A percentile compares a stretch with the other conserved stretches of the same genome.
These are phyloP conservation scores for Bos javanicus DNA, from an alignment of 2,113 vertebrate genomes.

Conservation along the genomic window DNA sequence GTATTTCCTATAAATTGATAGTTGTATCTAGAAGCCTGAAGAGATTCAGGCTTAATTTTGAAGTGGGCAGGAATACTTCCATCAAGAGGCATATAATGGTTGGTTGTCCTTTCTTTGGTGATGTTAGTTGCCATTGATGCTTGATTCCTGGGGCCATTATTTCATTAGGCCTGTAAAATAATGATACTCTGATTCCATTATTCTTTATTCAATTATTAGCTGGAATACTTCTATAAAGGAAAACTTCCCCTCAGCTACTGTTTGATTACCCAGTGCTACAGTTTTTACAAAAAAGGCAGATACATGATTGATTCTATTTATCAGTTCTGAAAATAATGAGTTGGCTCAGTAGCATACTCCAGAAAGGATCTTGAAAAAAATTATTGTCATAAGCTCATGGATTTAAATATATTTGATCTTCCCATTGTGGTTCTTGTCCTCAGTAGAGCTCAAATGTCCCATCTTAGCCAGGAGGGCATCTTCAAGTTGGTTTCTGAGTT, in stretches of 20 bases:
- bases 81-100: conserved; percentile 25
- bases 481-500: neutral
- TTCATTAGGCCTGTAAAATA: conserved; percentile 40
- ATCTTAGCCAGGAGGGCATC: neutral
- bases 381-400: neutral
- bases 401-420: conserved; percentile 50
- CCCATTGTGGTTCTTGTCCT: conserved; percentile 17
- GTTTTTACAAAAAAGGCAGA: conserved; percentile 30
- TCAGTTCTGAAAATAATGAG: conserved; percentile 28
- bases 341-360: neutral
- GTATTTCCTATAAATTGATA: conserved; percentile 33
- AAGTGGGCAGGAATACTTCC: neutral
- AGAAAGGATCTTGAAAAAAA: neutral
- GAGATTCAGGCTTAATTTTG: conserved; percentile 36
- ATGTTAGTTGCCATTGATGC: conserved; percentile 21
- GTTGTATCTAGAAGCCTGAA: conserved; percentile 8
- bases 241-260: conserved; percentile 1
- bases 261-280: conserved; percentile 12
- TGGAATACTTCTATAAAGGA: conserved; percentile 21
- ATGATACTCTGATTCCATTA: conserved; percentile 36
- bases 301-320: conserved; percentile 21
- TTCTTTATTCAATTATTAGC: conserved; percentile 5
- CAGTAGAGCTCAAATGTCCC: neutral
- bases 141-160: conserved; percentile 34
- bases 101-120: neutral